Conservation (phyloP, 2,888 invertebrate species). For the Hanleya hanleyi region DNA sequence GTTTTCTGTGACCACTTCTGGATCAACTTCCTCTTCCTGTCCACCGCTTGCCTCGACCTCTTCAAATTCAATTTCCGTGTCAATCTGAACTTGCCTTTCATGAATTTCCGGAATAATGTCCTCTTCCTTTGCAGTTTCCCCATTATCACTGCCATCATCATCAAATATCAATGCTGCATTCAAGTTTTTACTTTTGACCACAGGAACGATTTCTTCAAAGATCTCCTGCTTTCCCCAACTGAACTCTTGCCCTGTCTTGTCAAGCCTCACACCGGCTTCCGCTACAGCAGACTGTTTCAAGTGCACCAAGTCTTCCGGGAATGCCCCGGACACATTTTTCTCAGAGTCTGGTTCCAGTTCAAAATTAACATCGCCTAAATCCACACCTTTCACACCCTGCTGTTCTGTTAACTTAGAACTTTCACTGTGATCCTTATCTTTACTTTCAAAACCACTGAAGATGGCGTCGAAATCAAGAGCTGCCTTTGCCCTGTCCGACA, state of each 20-base stretch:
- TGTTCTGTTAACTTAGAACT: background rate
- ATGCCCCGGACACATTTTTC: background rate
- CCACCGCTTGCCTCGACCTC: background rate
- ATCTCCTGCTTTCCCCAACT: background rate
- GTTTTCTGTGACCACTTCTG: constrained; percentile 10
- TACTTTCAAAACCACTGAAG: background rate
- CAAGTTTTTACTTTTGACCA: background rate
- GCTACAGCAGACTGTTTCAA: background rate
- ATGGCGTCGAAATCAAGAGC: background rate
- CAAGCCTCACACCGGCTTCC: background rate
- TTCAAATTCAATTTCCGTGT: constrained; percentile 11
- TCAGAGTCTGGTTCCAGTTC: background rate
- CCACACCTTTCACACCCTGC: background rate
- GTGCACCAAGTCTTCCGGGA: background rate
- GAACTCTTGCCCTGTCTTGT: background rate
- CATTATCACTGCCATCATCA: background rate
- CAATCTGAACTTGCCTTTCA: background rate
- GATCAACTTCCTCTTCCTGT: constrained; percentile 11
- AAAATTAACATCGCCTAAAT: background rate
- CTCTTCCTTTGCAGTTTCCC: background rate
- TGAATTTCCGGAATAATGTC: background rate
- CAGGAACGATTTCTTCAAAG: background rate
- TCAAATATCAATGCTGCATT: background rate
- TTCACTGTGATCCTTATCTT: background rate
- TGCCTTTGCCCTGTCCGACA: background rate